Conservation (phyloP, 2,888 invertebrate species). For the Dynastes hyllus region DNA sequence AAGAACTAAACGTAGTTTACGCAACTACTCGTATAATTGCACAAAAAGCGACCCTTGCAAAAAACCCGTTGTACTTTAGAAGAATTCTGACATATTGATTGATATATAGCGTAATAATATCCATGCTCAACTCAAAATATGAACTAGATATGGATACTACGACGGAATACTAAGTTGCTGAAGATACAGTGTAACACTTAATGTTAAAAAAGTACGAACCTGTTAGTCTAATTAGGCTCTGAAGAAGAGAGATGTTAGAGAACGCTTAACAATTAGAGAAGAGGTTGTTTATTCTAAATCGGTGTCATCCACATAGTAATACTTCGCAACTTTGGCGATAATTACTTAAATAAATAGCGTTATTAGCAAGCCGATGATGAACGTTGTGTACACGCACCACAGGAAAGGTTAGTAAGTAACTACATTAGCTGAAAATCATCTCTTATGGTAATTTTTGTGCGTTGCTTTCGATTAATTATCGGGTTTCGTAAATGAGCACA, state of each 20-base stretch:
- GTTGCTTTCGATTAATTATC: conserved; percentile 41
- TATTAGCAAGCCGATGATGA: conserved; percentile 32
- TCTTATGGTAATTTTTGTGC: conserved; percentile 20
- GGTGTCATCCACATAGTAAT: conserved; percentile 6
- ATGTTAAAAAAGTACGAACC: not conserved
- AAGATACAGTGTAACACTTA: not conserved
- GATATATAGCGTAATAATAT: no score
- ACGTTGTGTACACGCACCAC: not conserved
- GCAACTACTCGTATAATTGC: no score
- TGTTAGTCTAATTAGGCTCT: conserved; percentile 12
- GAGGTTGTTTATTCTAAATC: conserved; percentile 36
- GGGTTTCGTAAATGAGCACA: conserved; percentile 2
- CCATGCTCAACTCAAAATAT: no score
- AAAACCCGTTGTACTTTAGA: no score
- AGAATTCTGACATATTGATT: no score
- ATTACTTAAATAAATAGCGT: conserved; percentile 32
- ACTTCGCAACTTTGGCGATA: conserved; percentile 32
- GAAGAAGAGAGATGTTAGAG: not conserved
- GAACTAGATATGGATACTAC: no score
- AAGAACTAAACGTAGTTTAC: no score
- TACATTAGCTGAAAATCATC: conserved; percentile 9
- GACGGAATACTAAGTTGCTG: no score
- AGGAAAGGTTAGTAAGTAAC: conserved; percentile 24
- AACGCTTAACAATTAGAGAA: conserved; percentile 3
- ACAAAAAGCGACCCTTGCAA: no score